These are phyloP conservation scores for Marisa cornuarietis DNA, from an alignment of 1,140 invertebrate species.

Conservation along the genomic window DNA sequence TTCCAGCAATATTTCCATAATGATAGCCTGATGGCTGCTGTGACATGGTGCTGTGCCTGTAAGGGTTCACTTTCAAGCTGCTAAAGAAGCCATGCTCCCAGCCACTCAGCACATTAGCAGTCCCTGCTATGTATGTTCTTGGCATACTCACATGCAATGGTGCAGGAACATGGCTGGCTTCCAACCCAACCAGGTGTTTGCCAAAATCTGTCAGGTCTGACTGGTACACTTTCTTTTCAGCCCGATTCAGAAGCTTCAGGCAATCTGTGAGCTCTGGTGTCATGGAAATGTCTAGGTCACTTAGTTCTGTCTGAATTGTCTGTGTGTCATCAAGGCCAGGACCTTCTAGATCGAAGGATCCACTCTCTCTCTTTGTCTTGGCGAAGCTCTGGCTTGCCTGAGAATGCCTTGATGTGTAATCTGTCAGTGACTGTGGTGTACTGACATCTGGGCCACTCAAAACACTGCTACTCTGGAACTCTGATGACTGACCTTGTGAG, in stretches of 20 bases:
- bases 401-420: too few species aligned
- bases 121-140: conserved; percentile 3
- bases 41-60: neutral
- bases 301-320: conserved; percentile 50
- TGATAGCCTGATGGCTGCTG: neutral
- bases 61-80: conserved; percentile 23
- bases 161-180: neutral
- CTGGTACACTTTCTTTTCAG: conserved; percentile 58
- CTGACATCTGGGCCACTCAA: too few species aligned
- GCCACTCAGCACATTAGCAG: neutral
- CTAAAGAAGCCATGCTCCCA: conserved; percentile 32
- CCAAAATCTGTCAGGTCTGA: neutral
- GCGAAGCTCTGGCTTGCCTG: too few species aligned
- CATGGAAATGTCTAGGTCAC: conserved; percentile 55
- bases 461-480: too few species aligned
- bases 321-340: conserved; percentile 51
- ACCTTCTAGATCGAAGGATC: conserved; percentile 21
- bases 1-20: neutral
- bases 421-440: too few species aligned
- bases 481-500: too few species aligned
- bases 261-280: conserved; percentile 64
- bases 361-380: neutral
- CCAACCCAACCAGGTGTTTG: neutral
- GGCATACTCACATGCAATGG: too few species aligned
- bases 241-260: conserved; percentile 59